Base-by-base conservation (phyloP, 2,888 invertebrate species). In the Pharmacophagus antenor region DNA sequence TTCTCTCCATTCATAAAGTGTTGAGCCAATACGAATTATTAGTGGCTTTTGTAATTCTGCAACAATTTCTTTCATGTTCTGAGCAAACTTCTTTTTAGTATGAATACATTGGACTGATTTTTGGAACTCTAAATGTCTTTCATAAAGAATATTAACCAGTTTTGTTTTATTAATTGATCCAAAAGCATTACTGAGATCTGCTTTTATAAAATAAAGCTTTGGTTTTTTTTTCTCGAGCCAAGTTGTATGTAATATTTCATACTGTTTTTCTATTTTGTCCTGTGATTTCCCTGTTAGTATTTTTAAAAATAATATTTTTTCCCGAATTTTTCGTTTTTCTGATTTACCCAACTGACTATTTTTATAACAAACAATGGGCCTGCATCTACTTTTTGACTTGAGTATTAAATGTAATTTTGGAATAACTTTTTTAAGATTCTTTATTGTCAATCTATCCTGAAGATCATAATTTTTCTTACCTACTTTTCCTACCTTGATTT, bases 141-240 rank as follows among this genome's bases (percentile, higher is more conserved):
- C 78, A 61, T 66, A 64, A 46, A 91, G 62, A 63, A 91, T 82
- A 67, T 75, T 82, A 57, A 79, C 66, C 25, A 91, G 70, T 56
- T 77, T 77, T 4, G 75, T 71, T 67, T 74, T 85, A 63, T 84
- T 79, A 22, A 91, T 85, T n/a, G 80, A 83, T 1, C 91, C 91
- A 78, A 91, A 91, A 12, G 91, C 91, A 77, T 91, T 88, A 51
- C 80, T 84, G 0, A 91, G 74, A 68, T 91, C 91, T 5, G 85
- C 78, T 73, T 88, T 91, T 0, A 91, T 71, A 68, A 90, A 91
- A 71, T 85, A 91, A 17, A 91, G 73, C 68, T 77, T 80, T 17
- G 91, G 90, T 62, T 80, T 77, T 50, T 78, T 74, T 4, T 67
- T 63, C 42, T 69, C 65, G 2, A 76, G n/a, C 91, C 91, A 91